Evolutionary conservation across 2,888 invertebrate genomes (phyloP), one percentile per base, ranked within the genome.

Genomic region (Anticlea derivata): DNA sequence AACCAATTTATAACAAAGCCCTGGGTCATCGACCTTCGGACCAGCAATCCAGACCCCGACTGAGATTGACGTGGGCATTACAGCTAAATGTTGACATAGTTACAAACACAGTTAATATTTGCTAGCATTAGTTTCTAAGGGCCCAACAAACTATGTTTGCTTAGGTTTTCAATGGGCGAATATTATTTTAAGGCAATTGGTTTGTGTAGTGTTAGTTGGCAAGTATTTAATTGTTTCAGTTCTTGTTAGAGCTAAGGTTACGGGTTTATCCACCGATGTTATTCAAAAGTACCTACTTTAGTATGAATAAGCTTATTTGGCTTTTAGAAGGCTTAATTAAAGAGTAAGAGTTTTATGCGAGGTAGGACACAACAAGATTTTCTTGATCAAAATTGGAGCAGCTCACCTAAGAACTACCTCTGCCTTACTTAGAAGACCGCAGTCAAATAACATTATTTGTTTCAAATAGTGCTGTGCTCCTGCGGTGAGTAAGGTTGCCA

Each of bases 161-260:
- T 50, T 45, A 50, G 38, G 50, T 38, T 50, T 34, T 33, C 24
- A 38, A 41, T 29, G 23, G 17, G 27, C 12, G 8, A 12, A 11
- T 50, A 38, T 50, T 50, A 12, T 49, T 41, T 41, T 30, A 41
- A 31, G 37, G 26, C 22, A 38, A 43, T 50, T 23, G n/a, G 30
- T 10, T 26, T 38, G 20, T 35, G 29, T 29, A 7, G 12, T 24
- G 5, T n/a, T 13, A 17, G 17, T 7, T 12, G 10, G 22, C 11
- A 7, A 5, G n/a, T 17, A 43, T 38, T 38, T 6, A 8, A 39
- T 26, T 33, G 38, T 38, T 17, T 12, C 6, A 40, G n/a, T 13
- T 12, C 12, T 30, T 12, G 12, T 26, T 26, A 26, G 7, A 7
- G 2, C n/a, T 26, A n/a, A n/a, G n/a, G n/a, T 1, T 26, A n/a